Conservation (phyloP, 2,113 vertebrate species). For the Arenaria interpres region DNA sequence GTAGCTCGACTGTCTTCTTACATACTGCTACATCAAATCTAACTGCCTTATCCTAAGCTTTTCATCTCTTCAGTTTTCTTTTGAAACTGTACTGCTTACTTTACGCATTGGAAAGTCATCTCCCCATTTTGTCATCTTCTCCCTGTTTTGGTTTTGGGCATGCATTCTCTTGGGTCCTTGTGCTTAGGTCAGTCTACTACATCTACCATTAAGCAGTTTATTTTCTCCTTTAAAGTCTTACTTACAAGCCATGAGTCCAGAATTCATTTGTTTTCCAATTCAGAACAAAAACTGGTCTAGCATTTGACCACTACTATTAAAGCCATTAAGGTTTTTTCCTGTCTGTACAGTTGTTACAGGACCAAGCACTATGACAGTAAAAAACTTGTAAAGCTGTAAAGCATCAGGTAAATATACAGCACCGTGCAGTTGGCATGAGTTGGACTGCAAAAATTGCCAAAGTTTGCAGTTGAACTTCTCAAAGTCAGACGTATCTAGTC, state of each 20-base stretch:
- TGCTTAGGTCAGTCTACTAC: not conserved
- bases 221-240: not conserved
- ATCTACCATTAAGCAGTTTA: not conserved
- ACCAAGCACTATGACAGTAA: not conserved
- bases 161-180: not conserved
- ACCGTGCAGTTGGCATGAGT: not conserved
- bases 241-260: not conserved
- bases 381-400: not conserved
- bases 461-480: not conserved
- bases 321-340: not conserved
- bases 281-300: not conserved
- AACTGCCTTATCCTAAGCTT: not conserved
- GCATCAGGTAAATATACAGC: not conserved
- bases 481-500: not conserved
- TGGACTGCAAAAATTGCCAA: not conserved
- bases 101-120: not conserved
- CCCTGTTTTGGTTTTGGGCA: not conserved
- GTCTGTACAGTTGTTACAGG: not conserved
- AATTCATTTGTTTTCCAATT: not conserved
- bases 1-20: not conserved
- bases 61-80: not conserved
- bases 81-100: not conserved
- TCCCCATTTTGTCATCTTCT: not conserved
- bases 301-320: not conserved
- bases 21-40: not conserved